These are phyloP conservation scores for Eudyptes chrysolophus DNA, from an alignment of 2,113 vertebrate genomes.

Conservation along the genomic window DNA sequence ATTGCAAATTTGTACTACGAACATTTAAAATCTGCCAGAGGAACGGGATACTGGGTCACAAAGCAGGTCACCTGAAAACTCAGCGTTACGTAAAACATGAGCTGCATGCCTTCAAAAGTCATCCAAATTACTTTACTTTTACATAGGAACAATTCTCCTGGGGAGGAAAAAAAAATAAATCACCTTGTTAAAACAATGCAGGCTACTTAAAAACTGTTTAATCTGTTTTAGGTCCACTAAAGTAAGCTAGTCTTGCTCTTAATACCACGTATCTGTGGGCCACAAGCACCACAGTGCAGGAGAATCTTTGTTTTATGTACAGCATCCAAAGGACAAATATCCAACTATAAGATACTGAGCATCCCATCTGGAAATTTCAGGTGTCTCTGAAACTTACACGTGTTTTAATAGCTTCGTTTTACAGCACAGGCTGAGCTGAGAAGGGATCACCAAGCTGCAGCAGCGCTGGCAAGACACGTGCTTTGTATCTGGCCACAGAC, in stretches of 20 bases:
- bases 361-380: background rate
- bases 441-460: background rate
- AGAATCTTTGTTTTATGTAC: background rate
- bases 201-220: background rate
- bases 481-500: background rate
- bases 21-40: conserved; percentile 13
- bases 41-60: conserved; percentile 44
- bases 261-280: background rate
- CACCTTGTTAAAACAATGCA: conserved; percentile 8
- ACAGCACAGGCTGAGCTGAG: background rate
- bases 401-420: background rate
- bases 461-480: background rate
- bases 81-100: conserved; percentile 61
- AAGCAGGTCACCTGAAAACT: conserved; percentile 63
- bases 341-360: background rate
- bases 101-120: background rate
- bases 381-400: background rate
- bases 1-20: background rate
- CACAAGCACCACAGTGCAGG: background rate
- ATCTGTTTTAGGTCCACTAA: background rate
- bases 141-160: background rate
- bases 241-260: background rate
- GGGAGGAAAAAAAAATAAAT: background rate
- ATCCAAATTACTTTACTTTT: conserved; percentile 41
- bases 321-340: background rate